These are phyloP conservation scores for Haliclystus octoradiatus DNA, from an alignment of 30 jellyfish, hydroid and myxozoan species.

Conservation along the genomic window DNA sequence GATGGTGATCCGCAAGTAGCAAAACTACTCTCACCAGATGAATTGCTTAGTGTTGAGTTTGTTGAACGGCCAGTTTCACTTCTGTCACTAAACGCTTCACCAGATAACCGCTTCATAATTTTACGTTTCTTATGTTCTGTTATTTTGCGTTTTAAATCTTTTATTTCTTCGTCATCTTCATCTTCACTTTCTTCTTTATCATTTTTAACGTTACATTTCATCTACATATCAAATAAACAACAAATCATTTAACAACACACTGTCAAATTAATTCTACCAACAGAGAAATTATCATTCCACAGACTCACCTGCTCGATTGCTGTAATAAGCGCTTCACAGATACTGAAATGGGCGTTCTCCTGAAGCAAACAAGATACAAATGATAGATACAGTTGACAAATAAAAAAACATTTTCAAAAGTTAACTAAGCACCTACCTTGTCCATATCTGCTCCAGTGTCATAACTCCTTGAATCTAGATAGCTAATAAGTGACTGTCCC, in stretches of 20 bases:
- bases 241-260: no score
- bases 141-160: constrained; percentile 27
- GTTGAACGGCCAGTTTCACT: no score
- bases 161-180: constrained; percentile 61
- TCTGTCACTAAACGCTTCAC: constrained; percentile 14
- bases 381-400: no score
- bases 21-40: constrained; percentile 40
- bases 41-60: no score
- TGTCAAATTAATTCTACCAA: no score
- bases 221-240: not conserved
- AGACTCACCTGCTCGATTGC: constrained; percentile 90
- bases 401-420: no score
- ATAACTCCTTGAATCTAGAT: constrained; percentile 79
- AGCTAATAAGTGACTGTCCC: constrained; percentile 94
- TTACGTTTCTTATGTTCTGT: constrained; percentile 25
- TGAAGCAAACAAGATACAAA: constrained; percentile 26
- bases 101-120: no score
- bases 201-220: no score
- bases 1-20: constrained; percentile 31
- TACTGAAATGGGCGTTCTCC: constrained; percentile 98
- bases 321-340: constrained; percentile 92
- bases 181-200: constrained; percentile 43
- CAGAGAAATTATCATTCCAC: no score
- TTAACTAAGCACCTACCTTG: constrained; percentile 70
- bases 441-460: constrained; percentile 98